Percentiles rank a stretch among this genome's conserved stretches.
These are phyloP conservation scores for Steatornis caripensis DNA, from an alignment of 2,113 vertebrate genomes.

Conservation along the genomic window DNA sequence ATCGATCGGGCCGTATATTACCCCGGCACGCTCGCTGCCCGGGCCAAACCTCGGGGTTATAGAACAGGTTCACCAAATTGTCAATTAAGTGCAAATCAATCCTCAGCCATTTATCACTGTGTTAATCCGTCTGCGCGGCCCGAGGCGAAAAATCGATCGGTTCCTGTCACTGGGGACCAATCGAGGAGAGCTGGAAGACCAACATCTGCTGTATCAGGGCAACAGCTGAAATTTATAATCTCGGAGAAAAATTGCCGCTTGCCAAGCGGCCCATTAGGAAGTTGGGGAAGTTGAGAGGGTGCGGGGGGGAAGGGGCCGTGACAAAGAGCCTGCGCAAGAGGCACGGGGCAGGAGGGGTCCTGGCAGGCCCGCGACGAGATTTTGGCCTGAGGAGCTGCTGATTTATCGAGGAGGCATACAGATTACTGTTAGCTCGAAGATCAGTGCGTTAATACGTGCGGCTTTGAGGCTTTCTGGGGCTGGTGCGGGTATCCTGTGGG, in stretches of 20 bases:
- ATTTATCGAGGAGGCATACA: background rate
- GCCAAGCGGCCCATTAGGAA: constrained; percentile 48
- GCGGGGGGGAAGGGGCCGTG: background rate
- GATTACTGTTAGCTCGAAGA: constrained; percentile 42
- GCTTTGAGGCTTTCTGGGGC: background rate
- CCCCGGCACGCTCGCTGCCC: constrained; percentile 64
- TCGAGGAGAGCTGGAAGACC: constrained; percentile 69
- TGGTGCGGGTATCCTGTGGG: background rate
- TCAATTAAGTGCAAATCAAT: constrained; percentile 99
- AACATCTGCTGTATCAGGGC: constrained; percentile 61
- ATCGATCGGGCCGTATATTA: constrained; percentile 77
- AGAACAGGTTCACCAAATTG: constrained; percentile 89
- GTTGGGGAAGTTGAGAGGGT: constrained; percentile 15
- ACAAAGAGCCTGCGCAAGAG: background rate
- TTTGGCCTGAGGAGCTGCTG: background rate
- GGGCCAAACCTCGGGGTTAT: constrained; percentile 70
- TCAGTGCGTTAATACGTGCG: background rate
- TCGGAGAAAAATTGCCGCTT: constrained; percentile 45
- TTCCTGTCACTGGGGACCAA: constrained; percentile 71
- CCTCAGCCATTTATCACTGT: constrained; percentile 85
- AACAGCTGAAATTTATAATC: constrained; percentile 68
- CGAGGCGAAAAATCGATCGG: constrained; percentile 68
- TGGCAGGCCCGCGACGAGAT: background rate
- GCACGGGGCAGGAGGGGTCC: background rate
- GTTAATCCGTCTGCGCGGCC: constrained; percentile 51